These are phyloP conservation scores for Clistopyga incitator DNA, from an alignment of 2,888 invertebrate species.

Conservation along the genomic window DNA sequence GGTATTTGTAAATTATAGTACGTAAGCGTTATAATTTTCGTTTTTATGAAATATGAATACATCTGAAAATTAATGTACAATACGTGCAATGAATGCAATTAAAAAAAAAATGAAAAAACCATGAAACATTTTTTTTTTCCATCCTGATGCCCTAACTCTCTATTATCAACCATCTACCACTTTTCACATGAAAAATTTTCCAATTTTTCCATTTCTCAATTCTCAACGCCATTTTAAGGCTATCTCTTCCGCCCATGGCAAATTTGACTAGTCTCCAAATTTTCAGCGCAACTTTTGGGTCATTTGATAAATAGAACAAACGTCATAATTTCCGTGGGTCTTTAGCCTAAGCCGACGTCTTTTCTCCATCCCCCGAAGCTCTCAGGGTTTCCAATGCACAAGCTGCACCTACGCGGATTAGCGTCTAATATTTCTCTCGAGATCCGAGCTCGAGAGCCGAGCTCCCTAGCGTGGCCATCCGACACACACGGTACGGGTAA, in stretches of 20 bases:
- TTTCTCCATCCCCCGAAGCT: constrained; percentile 7
- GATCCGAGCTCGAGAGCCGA: constrained; percentile 47
- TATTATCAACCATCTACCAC: not conserved
- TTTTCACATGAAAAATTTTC: not conserved
- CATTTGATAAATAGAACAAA: not conserved
- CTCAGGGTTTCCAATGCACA: constrained; percentile 37
- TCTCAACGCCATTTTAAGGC: too few relatives aligned
- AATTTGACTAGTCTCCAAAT: too few relatives aligned
- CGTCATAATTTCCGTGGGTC: not conserved
- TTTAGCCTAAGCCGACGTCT: constrained; percentile 13
- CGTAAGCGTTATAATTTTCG: too few relatives aligned
- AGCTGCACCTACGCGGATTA: constrained; percentile 69
- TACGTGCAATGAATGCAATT: too few relatives aligned
- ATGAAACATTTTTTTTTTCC: too few relatives aligned
- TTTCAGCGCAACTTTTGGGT: not conserved
- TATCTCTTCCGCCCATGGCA: too few relatives aligned
- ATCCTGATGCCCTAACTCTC: too few relatives aligned
- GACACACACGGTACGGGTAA: constrained; percentile 58
- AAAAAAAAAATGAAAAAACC: too few relatives aligned
- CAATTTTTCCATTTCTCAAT: not conserved
- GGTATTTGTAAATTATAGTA: too few relatives aligned
- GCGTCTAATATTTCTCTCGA: constrained; percentile 68
- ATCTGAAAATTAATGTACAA: too few relatives aligned
- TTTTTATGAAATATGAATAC: too few relatives aligned
- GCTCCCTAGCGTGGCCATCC: constrained; percentile 13